phyloP scores from a whole-genome alignment of 2,113 vertebrate species.

The Formicarius rufipectus region DNA sequence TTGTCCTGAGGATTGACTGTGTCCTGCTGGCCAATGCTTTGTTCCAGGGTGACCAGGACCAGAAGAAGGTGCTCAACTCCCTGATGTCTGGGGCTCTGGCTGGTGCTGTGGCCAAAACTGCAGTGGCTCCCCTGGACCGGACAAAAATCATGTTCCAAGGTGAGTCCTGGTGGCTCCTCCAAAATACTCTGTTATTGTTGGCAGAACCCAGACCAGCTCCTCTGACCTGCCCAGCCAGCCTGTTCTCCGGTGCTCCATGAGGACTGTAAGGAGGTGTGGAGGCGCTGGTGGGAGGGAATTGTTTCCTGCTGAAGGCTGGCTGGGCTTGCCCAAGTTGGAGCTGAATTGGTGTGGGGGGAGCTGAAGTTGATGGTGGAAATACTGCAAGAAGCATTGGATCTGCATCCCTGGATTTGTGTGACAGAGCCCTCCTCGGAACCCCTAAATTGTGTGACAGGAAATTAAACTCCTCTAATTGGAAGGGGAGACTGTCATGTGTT shows the following conservation, averaged over 20 bases:
- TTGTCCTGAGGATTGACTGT: not conserved
- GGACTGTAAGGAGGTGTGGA: accelerated
- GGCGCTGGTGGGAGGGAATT: not conserved
- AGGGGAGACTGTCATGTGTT: accelerated
- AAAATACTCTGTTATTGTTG: not conserved
- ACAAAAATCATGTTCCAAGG: slow-evolving; percentile 99
- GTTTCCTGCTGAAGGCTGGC: not conserved
- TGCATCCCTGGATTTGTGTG: not conserved
- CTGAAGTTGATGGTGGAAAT: not conserved
- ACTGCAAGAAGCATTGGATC: not conserved
- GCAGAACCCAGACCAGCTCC: not conserved
- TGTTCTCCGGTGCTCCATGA: not conserved
- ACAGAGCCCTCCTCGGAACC: not conserved
- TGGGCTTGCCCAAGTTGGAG: not conserved
- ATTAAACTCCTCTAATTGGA: not conserved
- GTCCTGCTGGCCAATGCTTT: not conserved
- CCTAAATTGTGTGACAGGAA: accelerated
- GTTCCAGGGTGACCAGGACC: slow-evolving; percentile 77
- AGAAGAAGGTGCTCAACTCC: slow-evolving; percentile 82
- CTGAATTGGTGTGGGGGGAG: not conserved
- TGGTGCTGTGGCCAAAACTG: slow-evolving; percentile 94
- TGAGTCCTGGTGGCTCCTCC: not conserved
- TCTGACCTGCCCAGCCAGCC: not conserved
- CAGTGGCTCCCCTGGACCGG: slow-evolving; percentile 93
- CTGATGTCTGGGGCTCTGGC: slow-evolving; percentile 91